A percentile compares a stretch with the other conserved stretches of the same genome.
Evolutionary conservation across 2,888 invertebrate genomes (phyloP).

Genomic region (Anodontia alba): DNA sequence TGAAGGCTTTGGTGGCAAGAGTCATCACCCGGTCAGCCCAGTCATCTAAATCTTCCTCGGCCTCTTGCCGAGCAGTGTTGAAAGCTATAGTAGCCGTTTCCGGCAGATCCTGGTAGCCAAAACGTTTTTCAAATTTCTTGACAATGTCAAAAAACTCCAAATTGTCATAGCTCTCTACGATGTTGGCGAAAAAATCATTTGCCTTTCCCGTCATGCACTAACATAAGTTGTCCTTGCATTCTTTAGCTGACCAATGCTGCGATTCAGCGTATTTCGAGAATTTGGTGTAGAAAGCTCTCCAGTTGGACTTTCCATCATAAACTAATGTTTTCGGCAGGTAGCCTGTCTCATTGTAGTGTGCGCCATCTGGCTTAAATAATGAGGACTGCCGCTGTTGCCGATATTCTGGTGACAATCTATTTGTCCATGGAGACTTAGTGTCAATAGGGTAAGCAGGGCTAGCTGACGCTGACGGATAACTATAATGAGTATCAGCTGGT

Average conservation of each 20-base stretch:
- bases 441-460: too few species aligned
- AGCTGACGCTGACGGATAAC: too few species aligned
- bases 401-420: too few species aligned
- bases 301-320: background rate
- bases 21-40: background rate
- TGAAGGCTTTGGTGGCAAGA: background rate
- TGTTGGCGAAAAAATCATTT: background rate
- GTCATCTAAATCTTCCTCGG: background rate
- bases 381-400: too few species aligned
- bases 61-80: background rate
- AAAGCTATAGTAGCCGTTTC: background rate
- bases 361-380: too few species aligned
- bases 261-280: background rate
- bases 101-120: background rate
- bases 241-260: background rate
- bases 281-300: background rate
- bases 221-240: background rate
- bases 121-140: background rate
- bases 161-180: background rate
- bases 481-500: too few species aligned
- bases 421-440: too few species aligned
- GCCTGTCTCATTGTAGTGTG: too few species aligned
- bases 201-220: background rate
- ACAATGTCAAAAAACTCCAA: background rate
- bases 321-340: background rate